Evolutionary conservation across 1,140 invertebrate genomes (phyloP), one percentile per base, ranked within the genome.

Genomic region (Bombus cullumanus): DNA sequence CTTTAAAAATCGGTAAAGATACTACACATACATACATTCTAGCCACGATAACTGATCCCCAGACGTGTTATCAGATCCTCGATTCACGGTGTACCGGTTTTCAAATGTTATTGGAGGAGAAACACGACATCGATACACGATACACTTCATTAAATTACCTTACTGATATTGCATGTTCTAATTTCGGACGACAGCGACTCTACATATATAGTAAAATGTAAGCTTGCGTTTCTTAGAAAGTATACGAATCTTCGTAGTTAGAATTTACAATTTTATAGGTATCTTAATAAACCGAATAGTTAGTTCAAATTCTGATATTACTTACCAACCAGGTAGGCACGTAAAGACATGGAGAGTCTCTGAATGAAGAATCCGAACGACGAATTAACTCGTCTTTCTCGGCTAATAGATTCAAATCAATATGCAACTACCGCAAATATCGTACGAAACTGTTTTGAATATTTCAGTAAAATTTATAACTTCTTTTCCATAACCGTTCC

Each of bases 131-230:
- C 77, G 78, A 85, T 81, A 85, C 37, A 3, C n/a, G 84, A 85
- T 85, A 85, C 59, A 74, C 69, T 85, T 81, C 78, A 81, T 85
- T 71, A 79, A 81, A 81, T 85, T 85, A 85, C 84, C 39, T 74
- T 41, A 53, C 72, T 37, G 31, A 53, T 47, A 62, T 53, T 13
- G 62, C 28, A 37, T 59, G 78, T 81, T 81, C 71, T 43, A 81
- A 68, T 85, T 74, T 73, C 34, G n/a, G 8, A 3, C 18, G 64
- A 75, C 3, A 64, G n/a, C n/a, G 13, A 64, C 13, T 64, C 18
- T 53, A 53, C 18, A 22, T 53, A 53, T 22, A 22, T 53, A 53
- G 47, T 22, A 53, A 22, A 22, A 53, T 22, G 1, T 22, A 53
- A 53, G 47, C 1, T 53, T 53, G 47, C 47, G 1, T 22, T 53